Percentiles rank a stretch among this genome's conserved stretches.
Conservation (phyloP, 2,113 vertebrate genomes). For the Kobus ellipsiprymnus region DNA sequence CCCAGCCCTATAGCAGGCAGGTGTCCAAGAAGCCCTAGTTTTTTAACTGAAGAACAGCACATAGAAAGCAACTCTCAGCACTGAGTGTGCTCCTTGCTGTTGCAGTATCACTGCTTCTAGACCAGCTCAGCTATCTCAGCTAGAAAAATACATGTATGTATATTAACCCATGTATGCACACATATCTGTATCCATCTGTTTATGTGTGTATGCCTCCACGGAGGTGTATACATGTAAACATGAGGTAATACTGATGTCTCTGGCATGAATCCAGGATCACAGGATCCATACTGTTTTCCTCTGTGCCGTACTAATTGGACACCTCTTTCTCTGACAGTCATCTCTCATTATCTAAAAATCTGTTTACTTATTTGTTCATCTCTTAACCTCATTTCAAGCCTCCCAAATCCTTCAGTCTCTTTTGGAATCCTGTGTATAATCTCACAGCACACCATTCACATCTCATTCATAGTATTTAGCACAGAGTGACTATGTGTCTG, state of each 20-base stretch:
- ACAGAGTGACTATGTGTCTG: not conserved
- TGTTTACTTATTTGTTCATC: slow-evolving; percentile 1
- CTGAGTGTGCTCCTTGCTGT: not conserved
- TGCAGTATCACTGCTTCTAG: not conserved
- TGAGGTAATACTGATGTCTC: not conserved
- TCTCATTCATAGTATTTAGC: not conserved
- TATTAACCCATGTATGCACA: not conserved
- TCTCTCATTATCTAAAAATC: not conserved
- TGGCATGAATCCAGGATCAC: not conserved
- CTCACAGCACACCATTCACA: not conserved
- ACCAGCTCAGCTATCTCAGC: not conserved
- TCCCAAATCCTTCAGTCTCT: not conserved
- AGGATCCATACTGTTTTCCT: not conserved
- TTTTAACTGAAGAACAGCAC: not conserved
- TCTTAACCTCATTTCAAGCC: not conserved
- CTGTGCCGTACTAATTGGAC: not conserved
- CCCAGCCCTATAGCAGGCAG: not conserved
- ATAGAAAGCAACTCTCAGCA: not conserved
- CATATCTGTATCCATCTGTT: not conserved
- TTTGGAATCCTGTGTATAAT: not conserved
- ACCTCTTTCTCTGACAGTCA: not conserved
- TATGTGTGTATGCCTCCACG: not conserved
- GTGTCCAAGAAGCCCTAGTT: not conserved
- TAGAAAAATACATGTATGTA: not conserved
- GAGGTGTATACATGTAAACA: rapidly evolving